These are phyloP conservation scores for Chamaea fasciata DNA, from an alignment of 2,113 vertebrate genomes.

Conservation along the genomic window DNA sequence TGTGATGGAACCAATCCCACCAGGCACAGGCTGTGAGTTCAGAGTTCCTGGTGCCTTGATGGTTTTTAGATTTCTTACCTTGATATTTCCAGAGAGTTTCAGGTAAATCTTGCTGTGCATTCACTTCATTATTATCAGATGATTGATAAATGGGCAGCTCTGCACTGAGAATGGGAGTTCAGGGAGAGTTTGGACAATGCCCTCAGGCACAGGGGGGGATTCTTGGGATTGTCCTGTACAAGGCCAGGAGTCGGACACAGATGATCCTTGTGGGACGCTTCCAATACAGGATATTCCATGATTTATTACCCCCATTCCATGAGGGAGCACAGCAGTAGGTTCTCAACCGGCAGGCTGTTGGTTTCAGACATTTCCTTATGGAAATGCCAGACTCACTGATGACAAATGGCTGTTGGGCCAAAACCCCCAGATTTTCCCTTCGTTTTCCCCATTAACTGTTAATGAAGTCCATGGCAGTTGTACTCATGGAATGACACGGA, in stretches of 20 bases:
- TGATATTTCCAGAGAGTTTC: neutral
- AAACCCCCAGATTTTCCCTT: no score
- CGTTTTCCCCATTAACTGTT: no score
- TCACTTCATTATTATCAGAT: neutral
- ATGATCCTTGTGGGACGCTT: neutral
- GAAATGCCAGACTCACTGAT: neutral
- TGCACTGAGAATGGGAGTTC: neutral
- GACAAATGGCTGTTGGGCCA: no score
- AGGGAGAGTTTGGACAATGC: rapidly evolving
- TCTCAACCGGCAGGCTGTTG: neutral
- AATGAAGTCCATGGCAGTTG: no score
- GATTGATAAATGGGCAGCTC: neutral
- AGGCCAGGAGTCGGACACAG: rapidly evolving
- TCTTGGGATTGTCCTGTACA: no score
- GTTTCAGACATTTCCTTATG: neutral
- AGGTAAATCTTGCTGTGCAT: neutral
- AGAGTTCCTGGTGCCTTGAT: neutral
- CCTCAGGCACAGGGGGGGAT: no score
- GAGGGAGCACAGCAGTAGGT: neutral
- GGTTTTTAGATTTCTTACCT: neutral
- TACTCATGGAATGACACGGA: no score
- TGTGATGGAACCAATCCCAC: neutral
- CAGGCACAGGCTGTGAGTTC: rapidly evolving
- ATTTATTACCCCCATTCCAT: neutral
- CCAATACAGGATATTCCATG: neutral